Evolutionary conservation across 2,888 invertebrate genomes (phyloP), one percentile per base, ranked within the genome.

Genomic region (Caenorhabditis doughertyi): DNA sequence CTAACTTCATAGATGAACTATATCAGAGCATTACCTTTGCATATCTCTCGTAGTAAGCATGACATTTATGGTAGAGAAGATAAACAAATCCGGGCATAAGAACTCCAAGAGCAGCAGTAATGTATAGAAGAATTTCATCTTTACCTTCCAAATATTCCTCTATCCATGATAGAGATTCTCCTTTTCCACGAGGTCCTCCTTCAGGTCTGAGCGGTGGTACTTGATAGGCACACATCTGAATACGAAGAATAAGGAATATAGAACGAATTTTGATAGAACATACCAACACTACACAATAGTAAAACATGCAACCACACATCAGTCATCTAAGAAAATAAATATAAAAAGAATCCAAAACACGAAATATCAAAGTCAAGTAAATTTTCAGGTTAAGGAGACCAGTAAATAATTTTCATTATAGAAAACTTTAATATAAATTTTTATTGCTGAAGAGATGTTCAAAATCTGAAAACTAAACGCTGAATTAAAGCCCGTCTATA

Each of bases 61-160:
- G 90, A 27, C 84, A 87, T 65, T 85, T 83, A 18, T 85, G 85
- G 58, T 88, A 90, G 39, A 90, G 80, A 23, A 89, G 51, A 68
- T 89, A 90, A 71, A 90, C 87, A 32, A 90, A 53, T 32, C 88
- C 90, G 5, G 90, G 90, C 77, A 90, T 81, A 3, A 90, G 44
- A 16, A 90, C 87, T 11, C 90, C 90, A 35, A 90, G 81, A 13
- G 87, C 65, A 2, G 90, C 90, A 0, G 90, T 90, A 13, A 89
- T 58, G 64, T 90, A 90, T 39, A 90, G 85, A 44, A 90, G 85
- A n/a, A 88, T 58, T 42, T 90, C 90, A 67, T 90, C 90, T 73
- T 81, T 84, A 27, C 83, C 83, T 29, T 86, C 86, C 58, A 86
- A 39, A 27, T 83, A 74, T 13, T 83, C 83, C 25, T 86, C 86